phyloP scores from a whole-genome alignment of 1,140 invertebrate genomes.

The Philopotamus ludificatus region DNA sequence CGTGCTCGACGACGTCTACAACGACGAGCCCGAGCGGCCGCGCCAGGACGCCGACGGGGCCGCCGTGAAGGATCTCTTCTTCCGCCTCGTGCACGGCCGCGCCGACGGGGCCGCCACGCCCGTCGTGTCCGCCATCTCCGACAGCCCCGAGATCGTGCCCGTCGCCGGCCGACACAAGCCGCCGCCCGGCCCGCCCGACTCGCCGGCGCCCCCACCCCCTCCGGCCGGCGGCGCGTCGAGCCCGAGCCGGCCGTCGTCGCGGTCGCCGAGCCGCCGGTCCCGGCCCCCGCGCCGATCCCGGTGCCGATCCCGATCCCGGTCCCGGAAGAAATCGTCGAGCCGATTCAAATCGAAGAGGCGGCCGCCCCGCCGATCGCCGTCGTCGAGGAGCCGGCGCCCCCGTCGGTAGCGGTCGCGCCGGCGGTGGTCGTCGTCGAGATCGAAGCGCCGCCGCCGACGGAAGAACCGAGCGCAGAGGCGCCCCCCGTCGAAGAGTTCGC shows the following conservation, averaged over 20 bases:
- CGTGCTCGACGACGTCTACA: slow-evolving; percentile 29
- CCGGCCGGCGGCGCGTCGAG: neutral
- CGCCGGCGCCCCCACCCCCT: neutral
- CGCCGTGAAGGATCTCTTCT: slow-evolving; percentile 32
- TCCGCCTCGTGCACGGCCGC: slow-evolving; percentile 14
- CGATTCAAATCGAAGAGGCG: too few relatives aligned
- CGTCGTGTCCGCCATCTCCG: slow-evolving; percentile 39
- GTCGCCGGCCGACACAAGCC: slow-evolving; percentile 2
- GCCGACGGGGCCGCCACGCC: slow-evolving; percentile 27
- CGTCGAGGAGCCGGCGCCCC: neutral
- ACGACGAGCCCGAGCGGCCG: slow-evolving; percentile 3
- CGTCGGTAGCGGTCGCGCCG: neutral
- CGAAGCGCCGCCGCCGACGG: slow-evolving; percentile 3
- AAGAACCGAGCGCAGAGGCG: neutral
- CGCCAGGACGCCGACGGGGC: slow-evolving; percentile 13
- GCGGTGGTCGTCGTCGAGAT: neutral
- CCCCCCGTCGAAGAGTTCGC: neutral
- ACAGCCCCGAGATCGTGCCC: slow-evolving; percentile 40
- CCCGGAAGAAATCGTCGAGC: too few relatives aligned
- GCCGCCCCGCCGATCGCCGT: neutral
- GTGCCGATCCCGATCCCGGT: slow-evolving; percentile 43
- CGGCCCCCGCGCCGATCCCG: slow-evolving; percentile 39
- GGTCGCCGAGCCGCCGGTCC: neutral
- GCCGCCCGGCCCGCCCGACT: slow-evolving; percentile 18
- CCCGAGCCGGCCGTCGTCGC: neutral